phyloP scores from a whole-genome alignment of 2,797 vertebrate genomes.

The Perodicticus potto region DNA sequence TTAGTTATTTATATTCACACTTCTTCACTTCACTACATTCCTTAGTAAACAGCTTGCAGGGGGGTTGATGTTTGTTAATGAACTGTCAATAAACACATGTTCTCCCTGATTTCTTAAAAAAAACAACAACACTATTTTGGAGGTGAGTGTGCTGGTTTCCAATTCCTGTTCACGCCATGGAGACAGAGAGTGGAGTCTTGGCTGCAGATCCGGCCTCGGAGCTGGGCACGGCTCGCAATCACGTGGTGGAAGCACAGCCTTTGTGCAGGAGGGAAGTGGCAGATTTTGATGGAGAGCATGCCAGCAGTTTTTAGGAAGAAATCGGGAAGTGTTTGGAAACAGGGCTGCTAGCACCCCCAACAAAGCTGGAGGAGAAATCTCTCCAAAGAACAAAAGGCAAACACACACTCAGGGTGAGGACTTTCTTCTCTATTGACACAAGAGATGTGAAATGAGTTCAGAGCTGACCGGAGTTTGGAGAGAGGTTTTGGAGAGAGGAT shows the following conservation, averaged over 20 bases:
- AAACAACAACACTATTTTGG: slow-evolving; percentile 64
- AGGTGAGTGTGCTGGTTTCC: slow-evolving; percentile 68
- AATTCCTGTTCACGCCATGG: slow-evolving; percentile 68
- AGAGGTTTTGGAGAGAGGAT: slow-evolving; percentile 59
- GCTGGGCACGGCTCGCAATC: slow-evolving; percentile 4
- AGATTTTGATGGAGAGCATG: slow-evolving; percentile 77
- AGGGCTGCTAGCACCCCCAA: slow-evolving; percentile 67
- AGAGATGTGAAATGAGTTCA: slow-evolving; percentile 23
- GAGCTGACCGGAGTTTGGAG: slow-evolving; percentile 57
- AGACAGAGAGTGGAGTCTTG: slow-evolving; percentile 61
- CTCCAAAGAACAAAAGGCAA: slow-evolving; percentile 38
- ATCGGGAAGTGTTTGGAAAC: slow-evolving; percentile 79
- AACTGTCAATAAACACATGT: slow-evolving; percentile 87
- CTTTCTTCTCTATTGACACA: slow-evolving; percentile 38
- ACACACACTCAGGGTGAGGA: slow-evolving; percentile 42
- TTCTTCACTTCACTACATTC: slow-evolving; percentile 79
- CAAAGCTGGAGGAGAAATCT: slow-evolving; percentile 65
- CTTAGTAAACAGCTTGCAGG: slow-evolving; percentile 87
- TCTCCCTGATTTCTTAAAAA: slow-evolving; percentile 75
- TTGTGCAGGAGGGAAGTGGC: slow-evolving; percentile 61
- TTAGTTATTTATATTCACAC: slow-evolving; percentile 88
- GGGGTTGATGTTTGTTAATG: slow-evolving; percentile 88
- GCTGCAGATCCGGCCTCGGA: not conserved
- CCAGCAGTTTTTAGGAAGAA: slow-evolving; percentile 75
- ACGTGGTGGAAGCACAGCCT: not conserved